phyloP scores from a whole-genome alignment of 2,113 vertebrate species.

The Lagopus leucura region DNA sequence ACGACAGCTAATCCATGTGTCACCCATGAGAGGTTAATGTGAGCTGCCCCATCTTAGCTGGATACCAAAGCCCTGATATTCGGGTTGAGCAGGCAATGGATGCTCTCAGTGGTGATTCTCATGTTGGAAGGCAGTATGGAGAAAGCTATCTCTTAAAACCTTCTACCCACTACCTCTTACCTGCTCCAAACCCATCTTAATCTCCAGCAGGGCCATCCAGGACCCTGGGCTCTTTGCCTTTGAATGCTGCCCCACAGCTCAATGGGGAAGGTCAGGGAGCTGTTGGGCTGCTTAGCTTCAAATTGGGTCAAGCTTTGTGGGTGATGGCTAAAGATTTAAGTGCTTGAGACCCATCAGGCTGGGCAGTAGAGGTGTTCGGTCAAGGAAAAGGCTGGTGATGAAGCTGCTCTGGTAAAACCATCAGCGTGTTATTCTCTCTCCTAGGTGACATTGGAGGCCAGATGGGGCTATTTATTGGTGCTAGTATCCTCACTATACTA shows the following conservation, averaged over 20 bases:
- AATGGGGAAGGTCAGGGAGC: not conserved
- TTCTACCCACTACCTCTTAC: not conserved
- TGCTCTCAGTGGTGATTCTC: not conserved
- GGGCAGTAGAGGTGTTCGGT: not conserved
- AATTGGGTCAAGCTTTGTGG: not conserved
- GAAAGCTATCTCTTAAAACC: not conserved
- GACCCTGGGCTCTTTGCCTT: not conserved
- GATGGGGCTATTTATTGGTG: slow-evolving; percentile 98
- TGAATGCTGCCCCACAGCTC: not conserved
- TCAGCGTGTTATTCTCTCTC: not conserved
- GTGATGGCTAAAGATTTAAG: not conserved
- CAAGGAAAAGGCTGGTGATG: not conserved
- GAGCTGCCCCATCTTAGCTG: not conserved
- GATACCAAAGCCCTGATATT: not conserved
- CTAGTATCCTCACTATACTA: slow-evolving; percentile 97
- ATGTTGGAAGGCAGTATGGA: not conserved
- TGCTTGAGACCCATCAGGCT: not conserved
- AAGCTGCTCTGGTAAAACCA: not conserved
- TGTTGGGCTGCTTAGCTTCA: not conserved
- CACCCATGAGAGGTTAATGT: not conserved
- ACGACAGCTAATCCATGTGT: not conserved
- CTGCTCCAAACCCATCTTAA: not conserved
- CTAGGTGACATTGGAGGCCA: slow-evolving; percentile 97
- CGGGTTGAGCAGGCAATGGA: not conserved
- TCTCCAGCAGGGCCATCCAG: not conserved